Percentiles rank a stretch among this genome's conserved stretches.
phyloP scores from a whole-genome alignment of 2,888 invertebrate genomes.

The Hermodice carunculata region DNA sequence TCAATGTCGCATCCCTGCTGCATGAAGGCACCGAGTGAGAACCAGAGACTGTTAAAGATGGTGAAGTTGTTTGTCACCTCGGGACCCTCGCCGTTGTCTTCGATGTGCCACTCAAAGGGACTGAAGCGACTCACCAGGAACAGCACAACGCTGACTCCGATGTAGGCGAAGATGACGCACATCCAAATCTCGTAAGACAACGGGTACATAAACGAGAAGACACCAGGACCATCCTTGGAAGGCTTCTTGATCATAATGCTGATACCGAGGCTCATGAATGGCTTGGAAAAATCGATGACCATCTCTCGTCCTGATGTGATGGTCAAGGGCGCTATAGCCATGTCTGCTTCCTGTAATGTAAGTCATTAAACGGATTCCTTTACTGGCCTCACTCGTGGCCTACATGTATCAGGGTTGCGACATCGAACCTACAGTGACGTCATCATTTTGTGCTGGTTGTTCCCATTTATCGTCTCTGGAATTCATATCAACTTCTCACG shows the following conservation, averaged over 20 bases:
- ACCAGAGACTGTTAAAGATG: conserved; percentile 97
- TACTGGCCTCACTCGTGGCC: too few relatives aligned
- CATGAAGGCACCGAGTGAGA: conserved; percentile 97
- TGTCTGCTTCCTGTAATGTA: conserved; percentile 95
- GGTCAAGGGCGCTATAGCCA: conserved; percentile 95
- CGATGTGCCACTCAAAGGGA: conserved; percentile 93
- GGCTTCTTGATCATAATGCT: conserved; percentile 95
- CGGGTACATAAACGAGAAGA: conserved; percentile 98
- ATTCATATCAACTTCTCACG: too few relatives aligned
- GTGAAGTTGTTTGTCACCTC: conserved; percentile 77
- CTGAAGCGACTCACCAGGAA: conserved; percentile 97
- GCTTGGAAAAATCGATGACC: conserved; percentile 97
- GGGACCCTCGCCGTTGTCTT: conserved; percentile 63
- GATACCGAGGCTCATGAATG: conserved; percentile 96
- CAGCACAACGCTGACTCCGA: conserved; percentile 89
- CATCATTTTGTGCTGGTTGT: too few relatives aligned
- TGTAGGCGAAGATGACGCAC: conserved; percentile 86
- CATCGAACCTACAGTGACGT: too few relatives aligned
- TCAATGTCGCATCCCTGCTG: conserved; percentile 98
- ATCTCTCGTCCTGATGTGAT: conserved; percentile 95
- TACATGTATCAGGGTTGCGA: too few relatives aligned
- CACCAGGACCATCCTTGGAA: conserved; percentile 88
- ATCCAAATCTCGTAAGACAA: conserved; percentile 98
- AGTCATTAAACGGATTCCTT: too few relatives aligned
- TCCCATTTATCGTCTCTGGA: too few relatives aligned